phyloP scores from a whole-genome alignment of 2,797 vertebrate genomes.

The Poecilia gillii region DNA sequence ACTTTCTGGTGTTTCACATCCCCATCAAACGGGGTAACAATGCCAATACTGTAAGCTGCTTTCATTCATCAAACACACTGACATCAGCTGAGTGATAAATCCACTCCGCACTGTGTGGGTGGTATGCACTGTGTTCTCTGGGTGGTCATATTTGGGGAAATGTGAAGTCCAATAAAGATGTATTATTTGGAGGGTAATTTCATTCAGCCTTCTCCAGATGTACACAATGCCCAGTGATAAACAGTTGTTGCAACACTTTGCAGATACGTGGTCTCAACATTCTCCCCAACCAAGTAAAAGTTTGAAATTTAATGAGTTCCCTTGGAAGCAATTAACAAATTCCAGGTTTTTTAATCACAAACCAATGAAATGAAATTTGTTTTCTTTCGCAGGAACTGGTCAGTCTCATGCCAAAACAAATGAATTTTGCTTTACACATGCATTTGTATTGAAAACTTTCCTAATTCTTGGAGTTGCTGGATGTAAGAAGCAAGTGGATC shows the following conservation, averaged over 20 bases:
- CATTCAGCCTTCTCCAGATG: conserved; percentile 62
- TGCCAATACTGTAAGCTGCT: conserved; percentile 68
- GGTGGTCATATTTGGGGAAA: conserved; percentile 77
- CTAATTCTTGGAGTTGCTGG: conserved; percentile 41
- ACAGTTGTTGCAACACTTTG: conserved; percentile 30
- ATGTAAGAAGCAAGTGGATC: conserved; percentile 41
- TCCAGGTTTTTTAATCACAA: background rate
- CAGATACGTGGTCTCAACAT: conserved; percentile 45
- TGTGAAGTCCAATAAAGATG: conserved; percentile 71
- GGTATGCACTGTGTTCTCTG: conserved; percentile 66
- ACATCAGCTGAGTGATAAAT: conserved; percentile 76
- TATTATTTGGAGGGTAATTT: conserved; percentile 65
- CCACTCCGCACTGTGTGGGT: conserved; percentile 68
- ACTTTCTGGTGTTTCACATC: conserved; percentile 60
- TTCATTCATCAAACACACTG: conserved; percentile 57
- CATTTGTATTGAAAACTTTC: conserved; percentile 20
- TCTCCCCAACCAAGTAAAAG: conserved; percentile 19
- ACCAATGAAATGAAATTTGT: background rate
- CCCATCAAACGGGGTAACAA: conserved; percentile 58
- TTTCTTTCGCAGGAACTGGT: conserved; percentile 16
- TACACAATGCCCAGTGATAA: conserved; percentile 56
- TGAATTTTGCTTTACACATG: conserved; percentile 9
- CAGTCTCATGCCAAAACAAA: conserved; percentile 7
- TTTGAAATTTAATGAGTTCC: conserved; percentile 38
- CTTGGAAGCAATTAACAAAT: conserved; percentile 29